These are phyloP conservation scores for Papio anubis DNA, from an alignment of 2,113 vertebrate species.

Conservation along the genomic window DNA sequence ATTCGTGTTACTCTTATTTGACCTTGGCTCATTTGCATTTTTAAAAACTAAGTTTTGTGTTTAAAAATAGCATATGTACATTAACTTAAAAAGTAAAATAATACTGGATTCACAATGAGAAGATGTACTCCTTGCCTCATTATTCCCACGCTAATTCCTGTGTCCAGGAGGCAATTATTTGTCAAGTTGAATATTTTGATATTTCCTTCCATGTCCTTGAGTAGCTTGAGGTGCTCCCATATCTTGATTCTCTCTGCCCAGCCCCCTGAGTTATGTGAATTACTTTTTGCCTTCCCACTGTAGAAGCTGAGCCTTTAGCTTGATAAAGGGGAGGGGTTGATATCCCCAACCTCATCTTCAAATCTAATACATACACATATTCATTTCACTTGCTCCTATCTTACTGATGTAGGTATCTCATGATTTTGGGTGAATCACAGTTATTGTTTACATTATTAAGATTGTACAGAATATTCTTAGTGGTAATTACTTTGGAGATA, in stretches of 20 bases:
- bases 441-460: background rate
- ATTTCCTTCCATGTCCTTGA: background rate
- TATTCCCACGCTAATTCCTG: background rate
- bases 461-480: background rate
- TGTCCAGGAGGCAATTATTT: background rate
- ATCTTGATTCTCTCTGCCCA: background rate
- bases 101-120: background rate
- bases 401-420: background rate
- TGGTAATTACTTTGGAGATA: background rate
- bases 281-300: background rate
- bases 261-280: background rate
- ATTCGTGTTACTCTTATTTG: background rate
- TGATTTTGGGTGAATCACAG: background rate
- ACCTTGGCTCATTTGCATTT: background rate
- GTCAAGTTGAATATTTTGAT: background rate
- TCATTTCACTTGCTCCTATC: background rate
- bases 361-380: background rate
- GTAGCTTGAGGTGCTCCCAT: background rate
- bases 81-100: constrained; percentile 38
- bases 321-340: background rate
- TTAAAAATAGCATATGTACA: background rate
- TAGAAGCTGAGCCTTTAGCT: background rate
- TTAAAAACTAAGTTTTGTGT: constrained; percentile 1
- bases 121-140: background rate
- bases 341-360: background rate